Evolutionary conservation across 1,140 invertebrate genomes (phyloP).

Genomic region (Drosophila baimaii): DNA sequence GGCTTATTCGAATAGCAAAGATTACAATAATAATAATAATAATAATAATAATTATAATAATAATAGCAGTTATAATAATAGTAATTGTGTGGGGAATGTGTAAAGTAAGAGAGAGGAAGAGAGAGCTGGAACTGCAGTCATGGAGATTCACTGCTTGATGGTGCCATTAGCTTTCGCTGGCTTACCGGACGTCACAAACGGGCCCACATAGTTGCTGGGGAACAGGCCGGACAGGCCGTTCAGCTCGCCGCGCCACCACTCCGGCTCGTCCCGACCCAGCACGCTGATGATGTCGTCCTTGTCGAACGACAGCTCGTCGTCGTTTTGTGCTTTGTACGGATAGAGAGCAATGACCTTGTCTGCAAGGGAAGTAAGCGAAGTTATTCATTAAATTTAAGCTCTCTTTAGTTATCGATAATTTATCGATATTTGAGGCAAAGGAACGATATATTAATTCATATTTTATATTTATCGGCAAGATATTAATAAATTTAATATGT

Average conservation of each 20-base stretch:
- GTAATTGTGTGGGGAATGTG: constrained; percentile 47
- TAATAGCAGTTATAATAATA: constrained; percentile 19
- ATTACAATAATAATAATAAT: constrained; percentile 10
- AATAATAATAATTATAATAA: constrained; percentile 23
- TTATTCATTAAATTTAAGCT: neutral
- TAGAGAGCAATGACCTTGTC: constrained; percentile 96
- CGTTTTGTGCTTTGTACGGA: constrained; percentile 95
- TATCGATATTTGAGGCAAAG: too few relatives aligned
- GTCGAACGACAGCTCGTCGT: constrained; percentile 96
- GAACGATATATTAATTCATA: too few relatives aligned
- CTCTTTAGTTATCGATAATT: neutral
- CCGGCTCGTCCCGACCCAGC: constrained; percentile 94
- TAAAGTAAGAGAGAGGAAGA: constrained; percentile 39
- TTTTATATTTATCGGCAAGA: too few relatives aligned
- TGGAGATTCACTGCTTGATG: constrained; percentile 70
- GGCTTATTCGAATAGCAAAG: constrained; percentile 65
- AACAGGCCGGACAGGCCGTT: constrained; percentile 94
- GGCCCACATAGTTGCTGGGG: constrained; percentile 94
- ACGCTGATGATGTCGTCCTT: constrained; percentile 97
- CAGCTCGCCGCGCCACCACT: constrained; percentile 98
- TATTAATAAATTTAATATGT: too few relatives aligned
- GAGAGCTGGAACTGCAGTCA: constrained; percentile 48
- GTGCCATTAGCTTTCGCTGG: constrained; percentile 68
- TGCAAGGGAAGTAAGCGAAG: constrained; percentile 84
- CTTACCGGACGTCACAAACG: constrained; percentile 84